Evolutionary conservation across 2,888 invertebrate species (phyloP).

Genomic region (Cataglyphis cursor): DNA sequence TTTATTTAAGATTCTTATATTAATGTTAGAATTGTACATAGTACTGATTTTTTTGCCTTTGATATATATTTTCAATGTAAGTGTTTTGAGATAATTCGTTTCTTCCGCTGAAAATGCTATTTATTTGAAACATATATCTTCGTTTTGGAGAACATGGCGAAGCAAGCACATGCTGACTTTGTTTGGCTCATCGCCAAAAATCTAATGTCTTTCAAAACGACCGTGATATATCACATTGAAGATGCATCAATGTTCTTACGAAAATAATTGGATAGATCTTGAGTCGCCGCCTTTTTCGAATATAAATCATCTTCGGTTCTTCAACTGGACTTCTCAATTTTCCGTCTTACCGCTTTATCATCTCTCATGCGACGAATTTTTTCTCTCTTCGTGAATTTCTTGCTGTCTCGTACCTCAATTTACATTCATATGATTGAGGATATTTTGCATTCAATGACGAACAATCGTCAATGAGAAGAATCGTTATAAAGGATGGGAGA

Average conservation of each 20-base stretch:
- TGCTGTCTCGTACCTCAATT: slow-evolving; percentile 1
- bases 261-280: slow-evolving; percentile 74
- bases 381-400: neutral
- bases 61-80: slow-evolving; percentile 9
- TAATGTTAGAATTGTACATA: neutral
- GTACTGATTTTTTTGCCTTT: neutral
- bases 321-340: slow-evolving; percentile 59
- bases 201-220: slow-evolving; percentile 40
- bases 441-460: slow-evolving; percentile 33
- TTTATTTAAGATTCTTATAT: neutral
- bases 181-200: slow-evolving; percentile 70
- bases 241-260: slow-evolving; percentile 64
- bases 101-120: slow-evolving; percentile 25
- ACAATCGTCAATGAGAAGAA: slow-evolving; percentile 16
- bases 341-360: slow-evolving; percentile 28
- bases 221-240: slow-evolving; percentile 72
- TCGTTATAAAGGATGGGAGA: neutral
- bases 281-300: slow-evolving; percentile 43
- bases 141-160: slow-evolving; percentile 23
- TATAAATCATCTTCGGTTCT: slow-evolving; percentile 66
- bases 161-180: slow-evolving; percentile 38
- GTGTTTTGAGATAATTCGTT: slow-evolving; percentile 34
- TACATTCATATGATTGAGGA: neutral
- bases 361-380: neutral
- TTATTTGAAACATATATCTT: slow-evolving; percentile 43